A percentile compares a stretch with the other conserved stretches of the same genome.
phyloP scores from a whole-genome alignment of 2,113 vertebrate species.

The Pyxicephalus adspersus region DNA sequence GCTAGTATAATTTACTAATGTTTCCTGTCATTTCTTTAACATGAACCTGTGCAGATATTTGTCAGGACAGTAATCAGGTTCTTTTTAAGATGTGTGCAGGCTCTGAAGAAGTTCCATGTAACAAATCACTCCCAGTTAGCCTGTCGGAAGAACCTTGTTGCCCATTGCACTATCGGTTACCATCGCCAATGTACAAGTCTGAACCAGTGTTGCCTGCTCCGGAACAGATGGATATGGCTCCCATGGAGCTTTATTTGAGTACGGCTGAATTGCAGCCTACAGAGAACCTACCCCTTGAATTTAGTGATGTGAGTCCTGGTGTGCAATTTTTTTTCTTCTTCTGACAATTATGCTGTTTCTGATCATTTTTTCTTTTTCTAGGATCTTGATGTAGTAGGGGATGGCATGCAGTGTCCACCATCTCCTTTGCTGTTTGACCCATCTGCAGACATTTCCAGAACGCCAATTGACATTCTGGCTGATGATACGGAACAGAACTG shows the following conservation, averaged over 20 bases:
- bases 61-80: constrained; percentile 89
- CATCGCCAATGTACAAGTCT: constrained; percentile 87
- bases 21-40: constrained; percentile 72
- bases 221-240: constrained; percentile 76
- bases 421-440: constrained; percentile 94
- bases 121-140: constrained; percentile 85
- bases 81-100: constrained; percentile 92
- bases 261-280: constrained; percentile 95
- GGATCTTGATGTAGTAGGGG: constrained; percentile 96
- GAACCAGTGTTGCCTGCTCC: constrained; percentile 84
- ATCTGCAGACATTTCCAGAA: constrained; percentile 83
- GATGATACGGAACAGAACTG: constrained; percentile 68
- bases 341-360: no score
- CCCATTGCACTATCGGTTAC: constrained; percentile 87
- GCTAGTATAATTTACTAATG: no score
- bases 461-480: constrained; percentile 82
- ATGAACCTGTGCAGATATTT: constrained; percentile 79
- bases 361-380: constrained; percentile 57
- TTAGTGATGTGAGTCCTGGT: constrained; percentile 88
- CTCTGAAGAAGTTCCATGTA: constrained; percentile 87
- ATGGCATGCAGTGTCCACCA: constrained; percentile 89
- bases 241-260: constrained; percentile 90
- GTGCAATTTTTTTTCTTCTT: background rate
- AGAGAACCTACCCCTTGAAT: constrained; percentile 92
- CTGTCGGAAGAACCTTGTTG: constrained; percentile 91